phyloP scores from a whole-genome alignment of 2,888 invertebrate species.

The Sclerodermus sp. region DNA sequence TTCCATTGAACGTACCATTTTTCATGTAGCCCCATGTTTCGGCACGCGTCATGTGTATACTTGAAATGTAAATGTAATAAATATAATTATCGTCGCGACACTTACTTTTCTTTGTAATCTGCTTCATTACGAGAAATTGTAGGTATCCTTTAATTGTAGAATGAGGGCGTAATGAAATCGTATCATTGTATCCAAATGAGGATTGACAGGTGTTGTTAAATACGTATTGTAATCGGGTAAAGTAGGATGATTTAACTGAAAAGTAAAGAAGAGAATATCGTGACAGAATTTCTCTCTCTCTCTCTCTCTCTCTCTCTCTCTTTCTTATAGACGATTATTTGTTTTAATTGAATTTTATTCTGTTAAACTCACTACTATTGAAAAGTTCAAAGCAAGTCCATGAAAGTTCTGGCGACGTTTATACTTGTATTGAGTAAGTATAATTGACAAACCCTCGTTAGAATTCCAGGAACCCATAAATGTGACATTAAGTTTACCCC shows the following conservation, averaged over 20 bases:
- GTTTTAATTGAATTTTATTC: not conserved
- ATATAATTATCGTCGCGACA: no score
- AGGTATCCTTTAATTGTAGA: conserved; percentile 65
- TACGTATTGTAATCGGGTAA: conserved; percentile 50
- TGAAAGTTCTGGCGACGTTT: conserved; percentile 37
- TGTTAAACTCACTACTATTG: conserved; percentile 29
- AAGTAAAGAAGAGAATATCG: not conserved
- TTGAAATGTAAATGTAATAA: conserved; percentile 10
- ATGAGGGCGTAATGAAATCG: conserved; percentile 67
- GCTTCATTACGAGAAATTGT: conserved; percentile 69
- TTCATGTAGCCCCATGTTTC: conserved; percentile 41
- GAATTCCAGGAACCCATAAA: conserved; percentile 37
- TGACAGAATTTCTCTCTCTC: no score
- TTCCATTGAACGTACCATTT: conserved; percentile 42
- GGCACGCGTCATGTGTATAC: conserved; percentile 34
- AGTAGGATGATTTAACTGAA: conserved; percentile 33
- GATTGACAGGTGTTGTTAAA: conserved; percentile 59
- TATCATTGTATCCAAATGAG: conserved; percentile 66
- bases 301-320: no score
- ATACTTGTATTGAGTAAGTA: conserved; percentile 40
- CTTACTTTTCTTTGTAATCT: no score
- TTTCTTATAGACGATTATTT: no score
- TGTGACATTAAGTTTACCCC: conserved; percentile 36
- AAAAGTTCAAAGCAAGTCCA: conserved; percentile 38
- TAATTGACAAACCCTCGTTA: conserved; percentile 26